These are phyloP conservation scores for Drosophila melanica DNA, from an alignment of 1,140 invertebrate species.

Conservation along the genomic window DNA sequence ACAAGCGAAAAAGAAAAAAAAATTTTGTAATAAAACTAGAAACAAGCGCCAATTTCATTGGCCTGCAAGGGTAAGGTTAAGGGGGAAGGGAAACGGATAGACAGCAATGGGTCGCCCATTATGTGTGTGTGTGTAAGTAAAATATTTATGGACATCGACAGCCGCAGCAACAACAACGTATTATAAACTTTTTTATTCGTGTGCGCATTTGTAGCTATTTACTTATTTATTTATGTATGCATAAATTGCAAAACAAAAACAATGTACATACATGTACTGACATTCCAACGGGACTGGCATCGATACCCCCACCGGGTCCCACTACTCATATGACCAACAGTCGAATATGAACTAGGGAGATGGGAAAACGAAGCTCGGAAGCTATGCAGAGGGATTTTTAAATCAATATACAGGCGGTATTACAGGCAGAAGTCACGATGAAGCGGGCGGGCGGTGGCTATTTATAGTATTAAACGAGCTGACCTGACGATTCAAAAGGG, in stretches of 20 bases:
- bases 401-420: conserved; percentile 64
- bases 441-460: conserved; percentile 33
- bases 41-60: conserved; percentile 78
- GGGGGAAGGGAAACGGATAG: conserved; percentile 1
- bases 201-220: conserved; percentile 42
- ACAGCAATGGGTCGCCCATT: conserved; percentile 8
- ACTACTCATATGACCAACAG: neutral
- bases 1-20: conserved; percentile 63
- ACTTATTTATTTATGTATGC: conserved; percentile 58
- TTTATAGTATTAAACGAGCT: conserved; percentile 53
- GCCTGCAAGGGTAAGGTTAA: conserved; percentile 25
- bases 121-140: conserved; percentile 32
- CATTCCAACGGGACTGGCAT: conserved; percentile 39
- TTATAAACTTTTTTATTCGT: conserved; percentile 60
- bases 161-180: conserved; percentile 38
- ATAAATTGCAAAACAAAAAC: conserved; percentile 55
- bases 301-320: neutral
- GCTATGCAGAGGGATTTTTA: conserved; percentile 31
- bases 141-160: conserved; percentile 74
- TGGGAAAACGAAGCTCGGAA: conserved; percentile 14
- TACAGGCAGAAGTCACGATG: conserved; percentile 18
- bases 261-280: conserved; percentile 45
- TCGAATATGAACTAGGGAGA: neutral
- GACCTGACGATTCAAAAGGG: conserved; percentile 25
- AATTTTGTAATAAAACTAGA: conserved; percentile 76